Percentiles rank a stretch among this genome's conserved stretches.
Evolutionary conservation across 2,888 invertebrate genomes (phyloP).

Genomic region (Mimachlamys varia): DNA sequence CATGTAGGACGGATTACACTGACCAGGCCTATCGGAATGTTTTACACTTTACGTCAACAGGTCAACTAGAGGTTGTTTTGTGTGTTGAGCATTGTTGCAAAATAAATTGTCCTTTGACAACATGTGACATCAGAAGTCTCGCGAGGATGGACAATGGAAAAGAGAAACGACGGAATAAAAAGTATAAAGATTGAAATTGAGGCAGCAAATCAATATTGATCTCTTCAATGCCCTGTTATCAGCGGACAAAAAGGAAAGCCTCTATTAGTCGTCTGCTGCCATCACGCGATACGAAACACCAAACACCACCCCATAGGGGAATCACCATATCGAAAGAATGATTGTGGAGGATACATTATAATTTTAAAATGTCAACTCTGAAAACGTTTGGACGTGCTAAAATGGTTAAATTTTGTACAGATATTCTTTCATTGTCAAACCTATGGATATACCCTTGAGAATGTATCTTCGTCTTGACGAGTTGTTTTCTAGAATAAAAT

Average conservation of each 20-base stretch:
- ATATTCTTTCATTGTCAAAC: no score
- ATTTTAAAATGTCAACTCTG: neutral
- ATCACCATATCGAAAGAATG: neutral
- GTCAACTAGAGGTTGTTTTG: neutral
- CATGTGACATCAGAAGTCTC: neutral
- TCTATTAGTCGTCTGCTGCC: neutral
- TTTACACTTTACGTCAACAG: neutral
- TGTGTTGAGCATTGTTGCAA: no score
- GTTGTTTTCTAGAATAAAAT: no score
- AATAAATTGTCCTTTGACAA: neutral
- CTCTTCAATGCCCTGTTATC: neutral
- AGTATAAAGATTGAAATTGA: neutral
- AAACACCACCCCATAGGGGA: neutral
- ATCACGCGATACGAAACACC: neutral
- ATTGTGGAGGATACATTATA: neutral
- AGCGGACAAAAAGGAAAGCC: neutral
- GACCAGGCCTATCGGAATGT: no score
- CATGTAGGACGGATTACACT: no score
- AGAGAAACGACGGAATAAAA: neutral
- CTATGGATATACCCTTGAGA: no score
- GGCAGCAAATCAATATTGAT: neutral
- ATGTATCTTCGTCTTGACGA: no score
- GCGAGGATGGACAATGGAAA: neutral
- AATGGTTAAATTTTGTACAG: no score
- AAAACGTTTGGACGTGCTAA: neutral